Evolutionary conservation across 2,113 vertebrate species (phyloP), one percentile per base, ranked within the genome.

Genomic region (Polyodon spathula): DNA sequence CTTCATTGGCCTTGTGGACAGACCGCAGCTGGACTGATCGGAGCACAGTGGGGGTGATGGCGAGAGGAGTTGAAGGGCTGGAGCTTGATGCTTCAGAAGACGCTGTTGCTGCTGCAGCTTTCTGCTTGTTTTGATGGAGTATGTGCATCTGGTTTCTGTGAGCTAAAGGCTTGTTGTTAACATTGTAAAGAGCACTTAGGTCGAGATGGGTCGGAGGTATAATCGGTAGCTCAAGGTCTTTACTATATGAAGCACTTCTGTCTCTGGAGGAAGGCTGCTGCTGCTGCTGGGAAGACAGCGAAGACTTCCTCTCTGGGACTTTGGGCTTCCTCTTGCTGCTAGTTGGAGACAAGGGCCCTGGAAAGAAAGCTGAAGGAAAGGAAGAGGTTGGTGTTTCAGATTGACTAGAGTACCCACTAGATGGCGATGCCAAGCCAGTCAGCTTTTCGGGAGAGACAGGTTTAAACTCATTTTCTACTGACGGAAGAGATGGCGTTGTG

Each of bases 231-330:
- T 98, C 94, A 8, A 93, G 84, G 61, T 95, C 91, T 78, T 76
- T 89, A 70, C 88, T 88, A 76, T 87, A 84, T 0, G 80, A 84
- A 8, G 87, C 65, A 0, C 77, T 78, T 58, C 81, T 46, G 0
- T 90, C 88, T 73, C 85, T 90, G n/a, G 85, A 81, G 71, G 82
- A 81, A 0, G 79, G 75, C 62, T 85, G 86, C 66, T 87, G 83
- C 56, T 91, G 90, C 56, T 90, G 84, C 62, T 91, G 75, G 0
- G 81, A 84, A 1, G 85, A 72, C 4, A 89, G 81, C 0, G 96
- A 99, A 0, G 95, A 99, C 79, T 96, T 98, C 76, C 96, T 93
- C 81, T 99, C 95, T 0, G 95, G 95, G 57, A 98, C 94, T 84
- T 96, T 97, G 0, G 95, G 96, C 77, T 97, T 98, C 72, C 91